Evolutionary conservation across 2,113 vertebrate genomes (phyloP), one percentile per base, ranked within the genome.

Genomic region (Heliornis fulica): DNA sequence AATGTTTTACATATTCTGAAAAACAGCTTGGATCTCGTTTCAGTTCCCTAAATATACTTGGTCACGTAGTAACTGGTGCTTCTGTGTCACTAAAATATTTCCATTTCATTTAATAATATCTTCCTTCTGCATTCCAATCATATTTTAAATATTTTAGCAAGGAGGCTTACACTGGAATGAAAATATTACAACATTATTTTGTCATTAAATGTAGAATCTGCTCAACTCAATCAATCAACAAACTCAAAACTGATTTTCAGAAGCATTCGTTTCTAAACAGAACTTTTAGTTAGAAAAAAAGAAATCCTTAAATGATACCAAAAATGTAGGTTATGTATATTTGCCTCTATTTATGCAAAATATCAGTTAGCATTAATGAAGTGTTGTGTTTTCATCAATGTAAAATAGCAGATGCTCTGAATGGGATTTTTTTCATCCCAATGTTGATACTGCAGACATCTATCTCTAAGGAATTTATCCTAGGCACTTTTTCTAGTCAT

Each of bases 271-370:
- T 48, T 89, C 68, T 56, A 95, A 91, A 84, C 16, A 71, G 66
- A 89, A 48, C 31, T 91, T 90, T 54, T 60, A 85, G 41, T 57
- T 93, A 54, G n/a, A 90, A 85, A 46, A 81, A 83, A 90, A 84
- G n/a, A 38, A 7, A 15, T 89, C 65, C n/a, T 70, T 76, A 89
- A 71, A 68, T 66, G 11, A 53, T 78, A 87, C 4, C 2, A 32
- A 89, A 95, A 74, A 64, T 53, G 14, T 34, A 76, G 61, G 36
- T 48, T 91, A 57, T 61, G 21, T 70, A 68, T 82, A 71, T 69
- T 78, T 92, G 65, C 48, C 38, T 91, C 50, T 86, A 78, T 82
- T 96, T 87, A 87, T 91, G 87, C 36, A 94, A 95, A 95, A 63
- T 83, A 94, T 21, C 65, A 79, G 65, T 82, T 87, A 93, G 61